These are phyloP conservation scores for Phaetusa simplex DNA, from an alignment of 2,113 vertebrate species.

Conservation along the genomic window DNA sequence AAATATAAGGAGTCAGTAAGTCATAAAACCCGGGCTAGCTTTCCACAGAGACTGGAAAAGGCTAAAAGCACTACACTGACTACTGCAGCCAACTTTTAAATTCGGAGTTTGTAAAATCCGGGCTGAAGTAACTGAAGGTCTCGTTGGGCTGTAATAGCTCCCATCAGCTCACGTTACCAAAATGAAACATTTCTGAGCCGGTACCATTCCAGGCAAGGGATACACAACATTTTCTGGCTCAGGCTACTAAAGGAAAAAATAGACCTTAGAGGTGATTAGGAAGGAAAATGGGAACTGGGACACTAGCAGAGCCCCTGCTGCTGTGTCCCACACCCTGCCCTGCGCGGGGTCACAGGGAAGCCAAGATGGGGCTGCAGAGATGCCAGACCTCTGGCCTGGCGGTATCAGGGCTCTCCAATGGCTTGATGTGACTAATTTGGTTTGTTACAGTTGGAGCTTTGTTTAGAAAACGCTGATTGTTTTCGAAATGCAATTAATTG, in stretches of 20 bases:
- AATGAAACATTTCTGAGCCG: neutral
- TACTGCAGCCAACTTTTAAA: neutral
- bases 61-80: neutral
- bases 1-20: neutral
- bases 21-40: neutral
- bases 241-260: neutral
- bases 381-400: neutral
- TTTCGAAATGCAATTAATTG: neutral
- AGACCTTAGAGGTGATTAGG: neutral
- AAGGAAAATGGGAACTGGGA: neutral
- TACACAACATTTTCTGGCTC: neutral
- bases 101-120: neutral
- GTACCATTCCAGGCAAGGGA: neutral
- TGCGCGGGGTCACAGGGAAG: rapidly evolving
- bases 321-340: neutral
- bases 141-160: neutral
- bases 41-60: neutral
- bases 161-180: neutral
- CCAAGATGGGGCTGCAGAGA: neutral
- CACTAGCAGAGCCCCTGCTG: neutral
- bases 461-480: neutral
- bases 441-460: rapidly evolving
- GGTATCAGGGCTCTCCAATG: neutral
- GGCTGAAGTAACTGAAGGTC: neutral
- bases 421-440: neutral